These are phyloP conservation scores for Bursaphelenchus mucronatus DNA, from an alignment of 1,140 invertebrate genomes.

Conservation along the genomic window DNA sequence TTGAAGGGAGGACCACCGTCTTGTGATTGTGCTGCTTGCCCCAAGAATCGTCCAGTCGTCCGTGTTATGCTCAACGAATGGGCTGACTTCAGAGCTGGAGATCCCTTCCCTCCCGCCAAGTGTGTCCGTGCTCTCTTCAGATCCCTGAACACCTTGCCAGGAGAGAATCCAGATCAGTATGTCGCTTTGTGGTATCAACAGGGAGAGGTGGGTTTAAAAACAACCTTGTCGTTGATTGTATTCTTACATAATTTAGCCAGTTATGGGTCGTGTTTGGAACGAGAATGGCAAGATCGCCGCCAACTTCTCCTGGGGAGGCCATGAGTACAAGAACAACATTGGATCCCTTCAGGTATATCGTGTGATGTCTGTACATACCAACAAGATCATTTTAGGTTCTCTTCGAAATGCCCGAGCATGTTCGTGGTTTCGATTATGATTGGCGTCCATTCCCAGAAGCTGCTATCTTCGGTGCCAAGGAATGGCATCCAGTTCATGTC, in stretches of 20 bases:
- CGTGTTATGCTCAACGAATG: conserved; percentile 45
- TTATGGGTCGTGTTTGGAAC: conserved; percentile 51
- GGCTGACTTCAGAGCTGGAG: conserved; percentile 40
- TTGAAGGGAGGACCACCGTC: conserved; percentile 34
- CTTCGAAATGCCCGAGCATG: conserved; percentile 34
- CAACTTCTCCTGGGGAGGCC: conserved; percentile 31
- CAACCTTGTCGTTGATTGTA: not conserved
- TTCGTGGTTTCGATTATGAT: conserved; percentile 51
- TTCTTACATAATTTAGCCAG: conserved; percentile 15
- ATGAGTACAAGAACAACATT: conserved; percentile 45
- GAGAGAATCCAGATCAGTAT: conserved; percentile 45
- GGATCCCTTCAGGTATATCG: conserved; percentile 39
- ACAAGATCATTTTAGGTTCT: conserved; percentile 24
- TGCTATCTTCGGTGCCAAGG: conserved; percentile 34
- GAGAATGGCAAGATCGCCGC: conserved; percentile 48
- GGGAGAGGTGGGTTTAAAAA: conserved; percentile 22
- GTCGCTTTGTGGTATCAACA: conserved; percentile 47
- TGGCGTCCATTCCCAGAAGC: conserved; percentile 46
- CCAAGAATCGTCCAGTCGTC: conserved; percentile 22
- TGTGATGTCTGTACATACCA: not conserved
- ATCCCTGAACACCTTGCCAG: conserved; percentile 38
- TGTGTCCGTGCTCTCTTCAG: conserved; percentile 35
- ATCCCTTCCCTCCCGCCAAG: conserved; percentile 35
- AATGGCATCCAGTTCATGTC: conserved; percentile 44
- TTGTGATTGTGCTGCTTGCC: conserved; percentile 33